A percentile compares a stretch with the other conserved stretches of the same genome.
phyloP scores from a whole-genome alignment of 35 echinoderm and acorn worm species.

The Ophiothrix spiculata region DNA sequence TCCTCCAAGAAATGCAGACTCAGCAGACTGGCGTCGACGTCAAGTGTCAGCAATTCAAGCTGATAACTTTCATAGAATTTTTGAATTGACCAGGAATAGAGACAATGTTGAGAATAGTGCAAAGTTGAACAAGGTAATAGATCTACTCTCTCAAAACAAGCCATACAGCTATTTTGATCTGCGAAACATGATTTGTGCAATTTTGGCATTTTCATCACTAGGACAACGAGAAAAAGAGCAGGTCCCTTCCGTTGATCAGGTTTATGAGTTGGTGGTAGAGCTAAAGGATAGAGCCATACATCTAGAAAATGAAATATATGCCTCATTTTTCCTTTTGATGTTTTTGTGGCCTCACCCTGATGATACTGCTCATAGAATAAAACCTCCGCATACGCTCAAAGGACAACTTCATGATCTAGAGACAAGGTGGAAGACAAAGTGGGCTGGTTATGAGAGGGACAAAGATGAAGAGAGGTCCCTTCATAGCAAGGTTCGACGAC shows the following conservation, averaged over 20 bases:
- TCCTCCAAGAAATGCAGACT: background rate
- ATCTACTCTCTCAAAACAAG: background rate
- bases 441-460: too few species aligned
- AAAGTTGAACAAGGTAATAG: background rate
- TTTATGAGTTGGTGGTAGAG: background rate
- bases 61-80: constrained; percentile 1
- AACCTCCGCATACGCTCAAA: background rate
- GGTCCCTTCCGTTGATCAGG: background rate
- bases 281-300: too few species aligned
- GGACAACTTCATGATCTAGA: background rate
- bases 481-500: too few species aligned
- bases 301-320: too few species aligned
- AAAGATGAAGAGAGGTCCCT: background rate
- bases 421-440: background rate
- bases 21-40: background rate
- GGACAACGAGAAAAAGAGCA: background rate
- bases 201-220: background rate
- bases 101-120: background rate
- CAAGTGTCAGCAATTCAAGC: background rate
- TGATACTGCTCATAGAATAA: background rate
- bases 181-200: background rate
- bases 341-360: constrained; percentile 17
- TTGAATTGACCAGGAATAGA: constrained; percentile 8
- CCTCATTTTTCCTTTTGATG: constrained; percentile 26
- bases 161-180: background rate